Evolutionary conservation across 2,888 invertebrate species (phyloP), one percentile per base, ranked within the genome.

Genomic region (Agrochola litura): DNA sequence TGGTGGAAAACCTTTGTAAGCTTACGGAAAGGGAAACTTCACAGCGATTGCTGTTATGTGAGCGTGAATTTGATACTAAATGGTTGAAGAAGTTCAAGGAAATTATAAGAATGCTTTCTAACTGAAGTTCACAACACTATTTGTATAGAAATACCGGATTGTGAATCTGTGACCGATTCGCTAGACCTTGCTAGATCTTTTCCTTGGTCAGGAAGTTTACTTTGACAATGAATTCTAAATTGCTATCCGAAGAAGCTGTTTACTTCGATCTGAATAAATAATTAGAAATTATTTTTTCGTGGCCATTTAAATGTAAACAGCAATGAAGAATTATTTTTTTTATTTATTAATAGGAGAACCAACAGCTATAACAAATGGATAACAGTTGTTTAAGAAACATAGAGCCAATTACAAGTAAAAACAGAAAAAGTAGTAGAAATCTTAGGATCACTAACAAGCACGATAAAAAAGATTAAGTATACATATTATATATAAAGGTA

Each of bases 1-100:
- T 76, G 60, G 65, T 72, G 73, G 79, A 86, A 81, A 83, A 82
- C 76, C 46, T 46, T 60, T 72, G 61, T 66, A 54, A 65, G 58
- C 60, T 73, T 65, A 30, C 64, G 67, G 78, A 86, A 86, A 83
- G 65, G 80, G 69, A 84, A 79, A 83, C 78, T 74, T 82, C 76
- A 84, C 58, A 82, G 77, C 65, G 58, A 69, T 74, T 68, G 70
- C 41, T 58, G 43, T 70, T 83, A 70, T 58, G 61, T 76, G 46
- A 85, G 81, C 75, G 75, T 81, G 73, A 81, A 77, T 79, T 67
- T 66, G 22, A 68, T 72, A 25, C 43, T 71, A 52, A 61, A 73
- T 60, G 67, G 60, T 64, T 64, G 54, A 60, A 73, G 54, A 66
- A 41, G 22, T 65, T 65, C 30, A 49, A 63, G 9, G 46, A 69